Percentiles rank a stretch among this genome's conserved stretches.
Evolutionary conservation across 2,113 vertebrate genomes (phyloP).

Genomic region (Psettodes erumei): DNA sequence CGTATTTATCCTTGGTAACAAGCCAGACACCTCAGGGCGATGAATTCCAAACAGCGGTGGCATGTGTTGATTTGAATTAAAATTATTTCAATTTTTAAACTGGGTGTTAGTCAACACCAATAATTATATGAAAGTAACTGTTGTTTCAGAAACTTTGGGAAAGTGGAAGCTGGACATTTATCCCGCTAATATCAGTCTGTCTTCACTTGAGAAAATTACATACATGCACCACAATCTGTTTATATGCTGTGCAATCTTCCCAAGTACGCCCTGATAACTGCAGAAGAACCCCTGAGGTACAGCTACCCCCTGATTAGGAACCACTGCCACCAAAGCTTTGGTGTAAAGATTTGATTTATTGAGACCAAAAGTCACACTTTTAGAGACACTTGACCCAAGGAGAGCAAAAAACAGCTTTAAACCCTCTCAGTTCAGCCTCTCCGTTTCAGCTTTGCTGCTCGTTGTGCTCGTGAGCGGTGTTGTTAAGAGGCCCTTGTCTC

Average conservation of each 20-base stretch:
- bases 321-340: neutral
- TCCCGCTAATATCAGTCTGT: no score
- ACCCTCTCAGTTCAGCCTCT: slow-evolving; percentile 17
- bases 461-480: slow-evolving; percentile 41
- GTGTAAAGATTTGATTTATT: slow-evolving; percentile 40
- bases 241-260: no score
- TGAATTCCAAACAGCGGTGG: neutral
- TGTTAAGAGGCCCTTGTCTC: slow-evolving; percentile 43
- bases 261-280: no score
- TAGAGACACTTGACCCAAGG: slow-evolving; percentile 9
- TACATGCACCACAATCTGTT: no score
- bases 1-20: neutral
- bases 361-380: slow-evolving; percentile 29
- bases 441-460: slow-evolving; percentile 21
- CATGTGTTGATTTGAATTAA: neutral
- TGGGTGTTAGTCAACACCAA: neutral
- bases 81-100: no score
- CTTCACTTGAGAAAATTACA: no score
- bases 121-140: neutral
- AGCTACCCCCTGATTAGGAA: neutral
- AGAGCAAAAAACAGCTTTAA: slow-evolving; percentile 28
- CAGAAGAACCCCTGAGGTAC: neutral
- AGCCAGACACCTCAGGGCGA: neutral
- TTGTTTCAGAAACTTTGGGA: no score
- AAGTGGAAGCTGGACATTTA: no score